Evolutionary conservation across 2,888 invertebrate species (phyloP).

Genomic region (Dorcus hopei): DNA sequence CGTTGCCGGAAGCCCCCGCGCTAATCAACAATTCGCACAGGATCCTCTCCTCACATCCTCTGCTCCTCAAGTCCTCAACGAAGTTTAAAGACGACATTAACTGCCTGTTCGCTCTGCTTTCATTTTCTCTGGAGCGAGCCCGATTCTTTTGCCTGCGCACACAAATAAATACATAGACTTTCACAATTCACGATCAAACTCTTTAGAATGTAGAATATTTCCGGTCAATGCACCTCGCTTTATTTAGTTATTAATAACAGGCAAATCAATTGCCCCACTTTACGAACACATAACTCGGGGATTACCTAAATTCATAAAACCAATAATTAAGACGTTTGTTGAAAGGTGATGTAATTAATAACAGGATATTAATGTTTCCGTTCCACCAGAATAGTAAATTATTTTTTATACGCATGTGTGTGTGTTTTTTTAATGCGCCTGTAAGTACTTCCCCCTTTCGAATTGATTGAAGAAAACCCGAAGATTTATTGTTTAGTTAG

Average conservation of each 20-base stretch:
- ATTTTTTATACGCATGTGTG: no score
- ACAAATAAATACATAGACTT: slow-evolving; percentile 3
- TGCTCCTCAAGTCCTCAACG: slow-evolving; percentile 28
- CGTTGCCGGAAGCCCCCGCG: slow-evolving; percentile 37
- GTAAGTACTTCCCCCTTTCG: no score
- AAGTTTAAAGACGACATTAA: slow-evolving; percentile 6
- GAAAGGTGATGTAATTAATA: no score
- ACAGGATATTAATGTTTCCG: no score
- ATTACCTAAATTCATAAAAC: no score
- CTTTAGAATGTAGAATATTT: slow-evolving; percentile 11
- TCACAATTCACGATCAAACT: slow-evolving; percentile 13
- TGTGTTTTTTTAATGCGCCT: no score
- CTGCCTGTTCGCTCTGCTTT: slow-evolving; percentile 17
- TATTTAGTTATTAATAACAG: background rate
- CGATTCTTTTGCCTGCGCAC: slow-evolving; percentile 7
- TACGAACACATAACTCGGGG: no score
- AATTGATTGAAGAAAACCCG: no score
- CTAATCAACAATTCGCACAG: slow-evolving; percentile 41
- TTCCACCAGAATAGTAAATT: no score
- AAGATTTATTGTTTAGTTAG: no score
- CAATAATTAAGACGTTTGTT: no score
- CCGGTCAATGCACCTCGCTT: slow-evolving; percentile 5
- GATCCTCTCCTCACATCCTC: slow-evolving; percentile 40
- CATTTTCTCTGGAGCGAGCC: slow-evolving; percentile 12
- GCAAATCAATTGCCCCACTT: background rate